A percentile compares a stretch with the other conserved stretches of the same genome.
Evolutionary conservation across 2,113 vertebrate genomes (phyloP).

Genomic region (Pedetes capensis): DNA sequence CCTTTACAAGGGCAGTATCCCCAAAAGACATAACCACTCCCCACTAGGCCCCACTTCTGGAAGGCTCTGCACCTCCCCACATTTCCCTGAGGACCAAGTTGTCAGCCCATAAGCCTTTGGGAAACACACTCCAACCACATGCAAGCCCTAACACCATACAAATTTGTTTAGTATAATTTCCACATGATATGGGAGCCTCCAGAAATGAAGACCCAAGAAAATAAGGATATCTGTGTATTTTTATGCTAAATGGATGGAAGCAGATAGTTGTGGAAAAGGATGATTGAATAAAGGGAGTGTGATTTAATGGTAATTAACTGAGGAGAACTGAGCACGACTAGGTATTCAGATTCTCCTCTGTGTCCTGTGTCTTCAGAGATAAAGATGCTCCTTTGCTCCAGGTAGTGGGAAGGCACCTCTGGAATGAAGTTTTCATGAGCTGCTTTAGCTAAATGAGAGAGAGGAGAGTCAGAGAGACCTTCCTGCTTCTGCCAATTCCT

Average conservation of each 20-base stretch:
- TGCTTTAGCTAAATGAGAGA: not conserved
- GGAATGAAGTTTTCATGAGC: not conserved
- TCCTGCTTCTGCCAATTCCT: not conserved
- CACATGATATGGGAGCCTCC: not conserved
- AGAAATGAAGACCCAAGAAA: too few species aligned
- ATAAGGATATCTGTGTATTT: too few species aligned
- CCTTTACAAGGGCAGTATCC: not conserved
- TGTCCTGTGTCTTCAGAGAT: not conserved
- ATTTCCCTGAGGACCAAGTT: too few species aligned
- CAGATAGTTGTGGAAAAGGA: too few species aligned
- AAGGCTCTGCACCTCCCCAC: not conserved
- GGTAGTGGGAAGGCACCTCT: not conserved
- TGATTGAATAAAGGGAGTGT: too few species aligned
- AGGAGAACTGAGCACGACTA: too few species aligned
- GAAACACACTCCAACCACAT: not conserved
- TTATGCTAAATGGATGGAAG: not conserved
- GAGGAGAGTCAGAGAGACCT: too few species aligned
- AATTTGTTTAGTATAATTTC: not conserved
- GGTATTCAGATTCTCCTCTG: not conserved
- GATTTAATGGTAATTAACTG: not conserved
- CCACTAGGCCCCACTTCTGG: not conserved
- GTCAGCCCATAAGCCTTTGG: too few species aligned
- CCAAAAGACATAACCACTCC: not conserved
- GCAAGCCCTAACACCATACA: not conserved
- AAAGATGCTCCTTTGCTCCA: not conserved